phyloP scores from a whole-genome alignment of 2,888 invertebrate species.

The Ochropleura leucogaster region DNA sequence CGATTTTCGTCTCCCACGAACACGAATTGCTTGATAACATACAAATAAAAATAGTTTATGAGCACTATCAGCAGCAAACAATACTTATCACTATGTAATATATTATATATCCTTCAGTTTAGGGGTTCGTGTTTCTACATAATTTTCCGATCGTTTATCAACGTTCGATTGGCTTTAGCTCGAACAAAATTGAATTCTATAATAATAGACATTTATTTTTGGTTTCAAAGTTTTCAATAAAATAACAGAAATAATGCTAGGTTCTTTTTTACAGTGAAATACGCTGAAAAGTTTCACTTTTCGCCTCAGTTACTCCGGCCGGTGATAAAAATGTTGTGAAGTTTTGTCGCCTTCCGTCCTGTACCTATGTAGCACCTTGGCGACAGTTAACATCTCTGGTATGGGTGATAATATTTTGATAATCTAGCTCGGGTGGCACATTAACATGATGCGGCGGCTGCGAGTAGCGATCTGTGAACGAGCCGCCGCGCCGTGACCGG shows the following conservation, averaged over 20 bases:
- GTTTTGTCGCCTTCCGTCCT: constrained; percentile 13
- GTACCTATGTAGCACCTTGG: constrained; percentile 24
- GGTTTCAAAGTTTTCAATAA: constrained; percentile 15
- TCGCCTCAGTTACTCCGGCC: constrained; percentile 12
- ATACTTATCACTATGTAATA: constrained; percentile 13
- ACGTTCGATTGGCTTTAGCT: constrained; percentile 15
- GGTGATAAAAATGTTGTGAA: constrained; percentile 35
- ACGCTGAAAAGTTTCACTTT: constrained; percentile 23
- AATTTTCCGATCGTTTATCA: constrained; percentile 30
- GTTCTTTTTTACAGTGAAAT: constrained; percentile 14
- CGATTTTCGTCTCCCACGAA: constrained; percentile 41
- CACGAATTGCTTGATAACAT: constrained; percentile 16
- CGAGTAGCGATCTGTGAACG: constrained; percentile 71
- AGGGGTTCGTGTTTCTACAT: constrained; percentile 23
- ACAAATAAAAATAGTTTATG: constrained; percentile 22
- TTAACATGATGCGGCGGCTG: constrained; percentile 70
- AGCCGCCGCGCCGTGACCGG: constrained; percentile 69
- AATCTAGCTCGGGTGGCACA: constrained; percentile 71
- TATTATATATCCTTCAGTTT: constrained; percentile 13
- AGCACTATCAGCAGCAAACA: constrained; percentile 11
- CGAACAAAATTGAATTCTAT: constrained; percentile 26
- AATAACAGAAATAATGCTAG: constrained; percentile 11
- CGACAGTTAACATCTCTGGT: constrained; percentile 51
- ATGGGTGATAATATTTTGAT: constrained; percentile 69
- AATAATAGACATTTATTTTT: constrained; percentile 17